Base-by-base conservation (phyloP, 2,888 invertebrate species). In the Tinea semifulvella region DNA sequence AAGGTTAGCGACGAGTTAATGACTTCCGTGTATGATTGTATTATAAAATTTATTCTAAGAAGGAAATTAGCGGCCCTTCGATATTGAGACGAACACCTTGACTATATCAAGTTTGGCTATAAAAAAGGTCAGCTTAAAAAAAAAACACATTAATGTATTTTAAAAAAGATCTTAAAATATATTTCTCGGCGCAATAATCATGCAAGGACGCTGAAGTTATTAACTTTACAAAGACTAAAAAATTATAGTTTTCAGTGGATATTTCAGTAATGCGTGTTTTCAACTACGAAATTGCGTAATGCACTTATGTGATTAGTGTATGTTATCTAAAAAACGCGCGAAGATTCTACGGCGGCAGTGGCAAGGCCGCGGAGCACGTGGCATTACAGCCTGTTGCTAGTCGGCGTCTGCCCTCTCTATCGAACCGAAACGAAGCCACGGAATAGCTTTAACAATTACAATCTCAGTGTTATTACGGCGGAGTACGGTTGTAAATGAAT, bases 361-460 rank as follows among this genome's bases (percentile, higher is more conserved):
- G 74, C 79, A 77, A 80, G 77, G 79, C 69, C 76, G 68, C 54
- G 46, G 52, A 68, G 65, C 76, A 75, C 77, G 77, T 77, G 76
- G 71, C 57, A 47, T 50, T 57, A 68, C 68, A 74, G 74, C 75
- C 74, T 79, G 79, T 76, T 79, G 75, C 77, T 77, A 74, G 6
- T 22, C 38, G 8, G 18, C 38, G n/a, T 38, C 16, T 18, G 2
- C 38, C n/a, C 38, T 38, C 19, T 19, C 18, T n/a, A 7, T 38
- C n/a, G 18, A 14, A 13, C 11, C 31, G 31, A 31, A 3, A 31
- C 22, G 22, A 22, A 22, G 22, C 31, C 31, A 31, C 31, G 7
- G n/a, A 31, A 31, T 31, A 14, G 14, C 6, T 4, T 13, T 13
- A 14, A 14, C 31, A 31, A 31, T 31, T 31, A 31, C n/a, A 31